Conservation (phyloP, 2,113 vertebrate genomes). For the Lasiurus cinereus region DNA sequence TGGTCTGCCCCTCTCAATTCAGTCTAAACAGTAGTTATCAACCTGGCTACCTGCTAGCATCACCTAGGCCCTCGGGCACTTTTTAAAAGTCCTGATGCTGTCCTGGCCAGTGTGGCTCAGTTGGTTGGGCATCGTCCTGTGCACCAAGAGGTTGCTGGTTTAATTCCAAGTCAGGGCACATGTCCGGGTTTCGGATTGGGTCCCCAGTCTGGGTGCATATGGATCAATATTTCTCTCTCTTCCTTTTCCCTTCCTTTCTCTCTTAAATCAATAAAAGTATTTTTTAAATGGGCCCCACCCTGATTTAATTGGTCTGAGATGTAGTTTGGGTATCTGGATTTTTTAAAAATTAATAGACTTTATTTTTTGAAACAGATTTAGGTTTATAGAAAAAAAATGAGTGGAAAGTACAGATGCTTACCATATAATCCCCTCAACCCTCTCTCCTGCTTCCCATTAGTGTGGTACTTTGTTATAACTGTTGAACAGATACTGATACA, state of each 20-base stretch:
- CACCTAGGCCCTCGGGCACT: background rate
- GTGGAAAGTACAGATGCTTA: background rate
- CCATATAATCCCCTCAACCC: background rate
- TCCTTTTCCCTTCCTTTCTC: too few species aligned
- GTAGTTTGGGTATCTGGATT: background rate
- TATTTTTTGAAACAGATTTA: background rate
- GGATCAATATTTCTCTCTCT: too few species aligned
- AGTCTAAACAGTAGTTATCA: background rate
- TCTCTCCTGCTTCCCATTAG: background rate
- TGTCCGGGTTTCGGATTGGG: too few species aligned
- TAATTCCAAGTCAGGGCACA: too few species aligned
- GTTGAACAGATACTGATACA: background rate
- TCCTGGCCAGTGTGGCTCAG: too few species aligned
- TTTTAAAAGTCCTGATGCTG: background rate
- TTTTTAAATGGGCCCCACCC: background rate
- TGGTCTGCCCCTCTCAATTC: background rate
- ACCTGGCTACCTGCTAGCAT: background rate
- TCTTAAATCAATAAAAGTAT: too few species aligned
- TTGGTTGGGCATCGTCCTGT: too few species aligned
- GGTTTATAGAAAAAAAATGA: conserved; percentile 17
- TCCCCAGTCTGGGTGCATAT: too few species aligned
- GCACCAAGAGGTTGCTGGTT: too few species aligned
- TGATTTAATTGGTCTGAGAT: background rate
- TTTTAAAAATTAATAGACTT: background rate
- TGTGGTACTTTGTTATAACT: background rate